These are phyloP conservation scores for Trisateles emortualis DNA, from an alignment of 2,888 invertebrate genomes.

Conservation along the genomic window DNA sequence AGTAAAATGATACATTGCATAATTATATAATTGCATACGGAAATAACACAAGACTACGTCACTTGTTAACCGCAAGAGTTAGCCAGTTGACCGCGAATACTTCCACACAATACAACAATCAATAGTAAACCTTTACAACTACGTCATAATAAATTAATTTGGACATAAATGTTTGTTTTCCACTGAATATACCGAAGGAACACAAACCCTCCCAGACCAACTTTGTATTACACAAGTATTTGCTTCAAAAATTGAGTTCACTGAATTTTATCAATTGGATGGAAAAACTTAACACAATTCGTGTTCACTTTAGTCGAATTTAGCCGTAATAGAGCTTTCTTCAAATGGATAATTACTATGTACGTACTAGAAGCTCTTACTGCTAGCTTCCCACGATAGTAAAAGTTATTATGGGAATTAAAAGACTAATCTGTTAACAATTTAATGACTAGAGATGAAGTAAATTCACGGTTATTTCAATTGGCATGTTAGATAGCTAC, in stretches of 20 bases:
- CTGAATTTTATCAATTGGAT: neutral
- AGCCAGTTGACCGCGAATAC: neutral
- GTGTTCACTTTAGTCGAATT: no score
- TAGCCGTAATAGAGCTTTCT: no score
- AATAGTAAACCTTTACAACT: no score
- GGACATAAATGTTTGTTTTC: no score
- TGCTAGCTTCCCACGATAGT: slow-evolving; percentile 7
- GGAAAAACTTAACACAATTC: no score
- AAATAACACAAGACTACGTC: neutral
- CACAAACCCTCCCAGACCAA: no score
- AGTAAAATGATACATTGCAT: neutral
- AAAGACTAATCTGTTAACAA: slow-evolving; percentile 18
- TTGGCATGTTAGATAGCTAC: neutral
- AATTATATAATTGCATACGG: neutral
- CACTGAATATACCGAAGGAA: no score
- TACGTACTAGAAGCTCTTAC: slow-evolving; percentile 8
- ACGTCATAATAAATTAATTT: no score
- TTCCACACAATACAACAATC: neutral
- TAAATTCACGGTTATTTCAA: neutral
- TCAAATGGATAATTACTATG: slow-evolving; percentile 34
- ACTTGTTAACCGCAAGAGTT: slow-evolving; percentile 2
- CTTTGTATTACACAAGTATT: no score
- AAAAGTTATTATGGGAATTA: slow-evolving; percentile 22
- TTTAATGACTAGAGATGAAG: neutral
- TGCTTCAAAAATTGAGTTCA: no score